These are phyloP conservation scores for Cyaniris semiargus DNA, from an alignment of 2,888 invertebrate species.

Conservation along the genomic window DNA sequence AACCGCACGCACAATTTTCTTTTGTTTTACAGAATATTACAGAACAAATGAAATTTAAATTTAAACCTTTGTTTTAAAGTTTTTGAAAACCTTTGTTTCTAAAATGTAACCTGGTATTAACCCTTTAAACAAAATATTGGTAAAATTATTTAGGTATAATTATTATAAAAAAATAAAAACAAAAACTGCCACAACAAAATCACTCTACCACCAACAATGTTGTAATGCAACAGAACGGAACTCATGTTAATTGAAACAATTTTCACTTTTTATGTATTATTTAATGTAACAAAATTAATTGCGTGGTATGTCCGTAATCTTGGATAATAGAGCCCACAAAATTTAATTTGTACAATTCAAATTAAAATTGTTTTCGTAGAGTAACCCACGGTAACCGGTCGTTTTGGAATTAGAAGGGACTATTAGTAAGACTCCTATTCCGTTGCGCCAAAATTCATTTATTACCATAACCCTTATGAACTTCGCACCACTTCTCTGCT, in stretches of 20 bases:
- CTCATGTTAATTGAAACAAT: conserved; percentile 6
- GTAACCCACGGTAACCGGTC: neutral
- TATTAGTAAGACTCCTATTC: too few species aligned
- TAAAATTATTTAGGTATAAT: neutral
- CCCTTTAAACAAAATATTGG: neutral
- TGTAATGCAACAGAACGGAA: conserved; percentile 5
- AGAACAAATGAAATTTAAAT: neutral
- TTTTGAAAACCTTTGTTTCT: neutral
- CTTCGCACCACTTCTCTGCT: too few species aligned
- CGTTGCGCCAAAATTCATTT: too few species aligned
- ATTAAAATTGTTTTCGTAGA: neutral
- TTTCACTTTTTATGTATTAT: conserved; percentile 19
- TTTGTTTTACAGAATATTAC: neutral
- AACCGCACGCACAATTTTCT: neutral
- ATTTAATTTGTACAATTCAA: neutral
- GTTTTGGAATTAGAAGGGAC: neutral
- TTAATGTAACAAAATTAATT: conserved; percentile 10
- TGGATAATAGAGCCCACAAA: neutral
- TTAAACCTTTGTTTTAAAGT: too few species aligned
- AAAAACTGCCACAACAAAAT: conserved; percentile 2
- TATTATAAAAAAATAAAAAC: neutral
- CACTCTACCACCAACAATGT: neutral
- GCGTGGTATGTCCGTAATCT: neutral
- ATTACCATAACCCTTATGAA: too few species aligned
- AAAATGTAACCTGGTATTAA: neutral